Evolutionary conservation across 1,140 invertebrate species (phyloP).

Genomic region (Cherax destructor): DNA sequence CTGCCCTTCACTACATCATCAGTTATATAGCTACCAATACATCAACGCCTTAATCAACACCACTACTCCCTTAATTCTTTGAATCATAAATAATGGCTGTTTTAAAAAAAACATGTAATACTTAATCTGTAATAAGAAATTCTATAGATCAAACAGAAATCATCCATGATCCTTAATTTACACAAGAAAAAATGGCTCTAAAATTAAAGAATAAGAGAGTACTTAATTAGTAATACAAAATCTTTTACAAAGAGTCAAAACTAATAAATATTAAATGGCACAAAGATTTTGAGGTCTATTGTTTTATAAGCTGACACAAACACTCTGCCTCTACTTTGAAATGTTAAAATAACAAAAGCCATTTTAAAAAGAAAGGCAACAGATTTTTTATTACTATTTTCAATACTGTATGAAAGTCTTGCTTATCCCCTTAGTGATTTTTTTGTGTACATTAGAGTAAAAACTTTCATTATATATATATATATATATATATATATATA

Average conservation of each 20-base stretch:
- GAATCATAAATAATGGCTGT: not conserved
- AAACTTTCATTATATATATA: not conserved
- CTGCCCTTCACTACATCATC: conserved; percentile 19
- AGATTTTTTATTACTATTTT: not conserved
- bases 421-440: not conserved
- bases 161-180: not conserved
- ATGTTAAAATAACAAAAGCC: not conserved
- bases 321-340: not conserved
- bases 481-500: not conserved
- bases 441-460: not conserved
- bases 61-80: conserved; percentile 3
- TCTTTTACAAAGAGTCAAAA: not conserved
- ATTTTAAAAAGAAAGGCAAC: not conserved
- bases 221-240: not conserved
- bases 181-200: not conserved
- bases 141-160: not conserved
- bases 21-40: conserved; percentile 9
- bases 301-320: not conserved
- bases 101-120: not conserved
- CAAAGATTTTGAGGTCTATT: not conserved
- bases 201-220: not conserved
- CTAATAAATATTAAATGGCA: not conserved
- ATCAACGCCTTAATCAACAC: conserved; percentile 17
- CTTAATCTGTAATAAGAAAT: not conserved
- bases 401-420: not conserved